Evolutionary conservation across 2,113 vertebrate genomes (phyloP).

Genomic region (Glareola pratincola): DNA sequence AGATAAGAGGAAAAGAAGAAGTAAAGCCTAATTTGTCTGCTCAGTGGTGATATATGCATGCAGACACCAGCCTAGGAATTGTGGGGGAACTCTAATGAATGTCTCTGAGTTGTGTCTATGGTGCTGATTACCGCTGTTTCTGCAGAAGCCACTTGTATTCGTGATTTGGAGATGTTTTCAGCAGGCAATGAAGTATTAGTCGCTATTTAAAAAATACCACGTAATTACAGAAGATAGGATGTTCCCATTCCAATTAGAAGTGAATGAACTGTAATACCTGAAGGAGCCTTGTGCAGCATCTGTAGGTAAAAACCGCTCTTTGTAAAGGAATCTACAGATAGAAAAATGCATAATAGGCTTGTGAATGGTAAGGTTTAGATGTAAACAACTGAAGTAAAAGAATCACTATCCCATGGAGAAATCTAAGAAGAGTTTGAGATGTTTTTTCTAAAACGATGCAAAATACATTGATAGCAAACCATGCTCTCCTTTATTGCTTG

Average conservation of each 20-base stretch:
- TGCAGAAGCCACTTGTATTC: slow-evolving; percentile 2
- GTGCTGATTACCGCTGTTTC: neutral
- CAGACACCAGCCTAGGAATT: neutral
- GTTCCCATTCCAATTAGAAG: neutral
- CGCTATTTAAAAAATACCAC: neutral
- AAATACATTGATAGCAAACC: neutral
- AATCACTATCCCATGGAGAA: neutral
- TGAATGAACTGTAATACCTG: neutral
- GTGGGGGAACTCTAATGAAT: neutral
- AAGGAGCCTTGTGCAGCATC: neutral
- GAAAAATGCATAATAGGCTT: neutral
- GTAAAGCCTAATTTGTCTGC: neutral
- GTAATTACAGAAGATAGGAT: slow-evolving; percentile 5
- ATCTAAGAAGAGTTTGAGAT: neutral
- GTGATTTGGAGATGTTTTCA: slow-evolving; percentile 28
- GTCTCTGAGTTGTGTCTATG: slow-evolving; percentile 12
- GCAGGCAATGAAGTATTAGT: slow-evolving; percentile 17
- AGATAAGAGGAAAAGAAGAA: neutral
- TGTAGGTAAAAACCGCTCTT: neutral
- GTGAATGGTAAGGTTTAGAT: neutral
- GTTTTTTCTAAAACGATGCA: neutral
- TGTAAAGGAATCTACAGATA: neutral
- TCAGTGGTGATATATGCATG: neutral
- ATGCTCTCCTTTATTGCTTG: neutral
- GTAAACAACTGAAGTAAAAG: neutral